Percentiles rank a stretch among this genome's conserved stretches.
Conservation (phyloP, 64 coral and sea anemone genomes). For the Dendrophyllia cribrosa region DNA sequence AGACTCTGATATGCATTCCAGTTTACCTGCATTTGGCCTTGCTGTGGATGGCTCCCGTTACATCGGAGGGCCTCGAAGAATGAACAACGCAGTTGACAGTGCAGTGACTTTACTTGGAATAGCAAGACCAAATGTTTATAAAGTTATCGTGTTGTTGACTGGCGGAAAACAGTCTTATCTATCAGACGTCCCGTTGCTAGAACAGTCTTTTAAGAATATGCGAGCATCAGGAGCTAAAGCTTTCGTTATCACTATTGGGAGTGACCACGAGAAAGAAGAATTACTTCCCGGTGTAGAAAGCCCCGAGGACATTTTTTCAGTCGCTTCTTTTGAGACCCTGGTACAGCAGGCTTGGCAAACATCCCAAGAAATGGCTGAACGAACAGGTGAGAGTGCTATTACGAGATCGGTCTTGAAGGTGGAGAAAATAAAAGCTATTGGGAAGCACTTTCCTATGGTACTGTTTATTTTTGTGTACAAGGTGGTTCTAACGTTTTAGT, state of each 20-base stretch:
- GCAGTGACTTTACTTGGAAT: slow-evolving; percentile 6
- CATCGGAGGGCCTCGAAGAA: slow-evolving; percentile 42
- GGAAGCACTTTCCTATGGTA: no score
- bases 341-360: slow-evolving; percentile 2
- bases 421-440: no score
- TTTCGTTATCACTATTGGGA: slow-evolving; percentile 52
- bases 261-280: not conserved
- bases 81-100: slow-evolving; percentile 8
- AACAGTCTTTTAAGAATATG: slow-evolving; percentile 39
- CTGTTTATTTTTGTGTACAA: no score
- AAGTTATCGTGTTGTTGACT: slow-evolving; percentile 27
- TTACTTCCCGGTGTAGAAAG: slow-evolving; percentile 31
- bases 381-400: slow-evolving; percentile 21
- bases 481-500: no score
- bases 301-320: slow-evolving; percentile 41
- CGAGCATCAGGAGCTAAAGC: not conserved
- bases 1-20: not conserved
- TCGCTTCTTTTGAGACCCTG: slow-evolving; percentile 36
- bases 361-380: slow-evolving; percentile 48
- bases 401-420: not conserved
- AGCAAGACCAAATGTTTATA: not conserved
- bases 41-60: slow-evolving; percentile 29
- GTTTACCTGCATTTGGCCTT: slow-evolving; percentile 6
- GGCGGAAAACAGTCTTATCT: slow-evolving; percentile 4
- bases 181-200: not conserved